Conservation (phyloP, 2,113 vertebrate species). For the Hemibates koningsi region DNA sequence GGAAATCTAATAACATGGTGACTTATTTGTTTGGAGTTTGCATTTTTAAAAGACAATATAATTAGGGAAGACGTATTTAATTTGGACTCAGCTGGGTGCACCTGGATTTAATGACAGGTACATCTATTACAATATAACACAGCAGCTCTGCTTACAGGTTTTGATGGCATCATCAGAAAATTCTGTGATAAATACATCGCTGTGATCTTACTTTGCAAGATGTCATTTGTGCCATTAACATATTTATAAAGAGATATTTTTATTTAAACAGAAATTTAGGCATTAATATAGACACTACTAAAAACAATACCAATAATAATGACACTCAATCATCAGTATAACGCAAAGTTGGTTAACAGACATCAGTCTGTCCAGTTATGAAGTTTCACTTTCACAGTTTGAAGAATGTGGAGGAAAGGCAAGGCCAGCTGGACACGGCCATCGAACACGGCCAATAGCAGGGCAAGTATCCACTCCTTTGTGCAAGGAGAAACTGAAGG, state of each 20-base stretch:
- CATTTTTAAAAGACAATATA: not conserved
- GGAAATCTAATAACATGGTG: not conserved
- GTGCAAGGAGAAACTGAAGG: not conserved
- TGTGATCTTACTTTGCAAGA: not conserved
- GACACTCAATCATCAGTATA: not conserved
- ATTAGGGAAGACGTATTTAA: not conserved
- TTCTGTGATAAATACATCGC: not conserved
- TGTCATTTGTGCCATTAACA: not conserved
- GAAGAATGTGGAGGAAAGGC: not conserved
- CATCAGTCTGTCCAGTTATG: not conserved
- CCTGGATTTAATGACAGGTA: not conserved
- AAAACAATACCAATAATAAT: not conserved
- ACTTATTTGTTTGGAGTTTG: not conserved
- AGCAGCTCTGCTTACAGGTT: not conserved
- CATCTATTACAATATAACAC: not conserved
- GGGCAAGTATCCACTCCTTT: not conserved
- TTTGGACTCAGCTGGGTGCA: not conserved
- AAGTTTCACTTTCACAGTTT: not conserved
- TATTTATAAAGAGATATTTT: not conserved
- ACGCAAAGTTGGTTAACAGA: not conserved
- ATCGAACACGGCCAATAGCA: rapidly evolving
- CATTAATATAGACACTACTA: not conserved
- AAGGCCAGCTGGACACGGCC: not conserved
- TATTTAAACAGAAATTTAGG: not conserved
- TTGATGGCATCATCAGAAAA: not conserved